Conservation (phyloP, 2,888 invertebrate species). For the Lathronympha strigana region DNA sequence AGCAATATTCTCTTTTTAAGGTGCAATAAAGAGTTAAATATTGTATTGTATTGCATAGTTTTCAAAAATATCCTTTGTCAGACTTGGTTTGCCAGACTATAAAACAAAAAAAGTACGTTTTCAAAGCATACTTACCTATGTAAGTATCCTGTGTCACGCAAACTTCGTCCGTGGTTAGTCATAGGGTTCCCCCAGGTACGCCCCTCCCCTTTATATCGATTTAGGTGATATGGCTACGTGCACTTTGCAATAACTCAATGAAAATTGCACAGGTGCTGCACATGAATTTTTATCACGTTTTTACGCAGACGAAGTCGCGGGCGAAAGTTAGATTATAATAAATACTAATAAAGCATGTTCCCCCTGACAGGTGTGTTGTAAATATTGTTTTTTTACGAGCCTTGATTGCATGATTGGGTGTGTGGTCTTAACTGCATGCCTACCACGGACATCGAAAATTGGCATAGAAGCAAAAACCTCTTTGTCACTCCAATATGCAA, state of each 20-base stretch:
- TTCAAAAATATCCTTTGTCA: too few species aligned
- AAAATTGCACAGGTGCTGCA: not conserved
- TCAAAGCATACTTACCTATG: not conserved
- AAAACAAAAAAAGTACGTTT: not conserved
- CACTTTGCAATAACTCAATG: not conserved
- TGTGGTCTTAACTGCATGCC: too few species aligned
- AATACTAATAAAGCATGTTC: not conserved
- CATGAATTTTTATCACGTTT: not conserved
- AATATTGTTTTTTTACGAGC: not conserved
- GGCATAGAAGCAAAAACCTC: too few species aligned
- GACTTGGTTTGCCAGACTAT: too few species aligned
- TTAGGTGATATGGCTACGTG: not conserved
- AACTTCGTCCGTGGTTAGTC: not conserved
- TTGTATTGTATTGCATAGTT: too few species aligned
- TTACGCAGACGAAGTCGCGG: too few species aligned
- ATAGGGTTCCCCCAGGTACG: slow-evolving; percentile 1
- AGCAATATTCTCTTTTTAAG: too few species aligned
- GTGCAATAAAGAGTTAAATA: too few species aligned
- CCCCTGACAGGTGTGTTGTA: not conserved
- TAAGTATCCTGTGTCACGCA: not conserved
- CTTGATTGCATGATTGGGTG: slow-evolving; percentile 6
- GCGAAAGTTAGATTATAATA: not conserved
- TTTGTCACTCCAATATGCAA: too few species aligned
- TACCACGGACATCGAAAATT: too few species aligned
- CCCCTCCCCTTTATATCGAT: not conserved